A percentile compares a stretch with the other conserved stretches of the same genome.
Evolutionary conservation across 2,797 vertebrate genomes (phyloP).

Genomic region (Epinephelus malabaricus): DNA sequence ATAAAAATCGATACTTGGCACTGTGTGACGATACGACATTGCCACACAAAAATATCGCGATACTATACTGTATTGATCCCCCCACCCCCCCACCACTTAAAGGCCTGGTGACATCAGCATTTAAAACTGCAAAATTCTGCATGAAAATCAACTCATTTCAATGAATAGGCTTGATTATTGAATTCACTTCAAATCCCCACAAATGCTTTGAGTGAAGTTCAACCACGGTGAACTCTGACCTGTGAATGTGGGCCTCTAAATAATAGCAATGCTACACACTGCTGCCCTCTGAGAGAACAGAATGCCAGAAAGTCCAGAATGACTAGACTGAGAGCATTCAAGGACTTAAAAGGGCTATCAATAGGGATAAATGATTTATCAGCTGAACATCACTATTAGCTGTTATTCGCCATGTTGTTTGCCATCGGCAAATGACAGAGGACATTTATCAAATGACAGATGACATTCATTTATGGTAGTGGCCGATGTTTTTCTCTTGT

Average conservation of each 20-base stretch:
- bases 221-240: neutral
- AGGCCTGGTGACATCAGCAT: neutral
- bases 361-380: too few relatives aligned
- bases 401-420: too few relatives aligned
- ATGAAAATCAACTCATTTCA: neutral
- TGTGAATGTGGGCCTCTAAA: neutral
- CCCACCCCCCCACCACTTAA: neutral
- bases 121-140: neutral
- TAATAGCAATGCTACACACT: neutral
- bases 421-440: too few relatives aligned
- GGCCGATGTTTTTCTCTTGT: too few relatives aligned
- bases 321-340: neutral
- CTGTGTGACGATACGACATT: too few relatives aligned
- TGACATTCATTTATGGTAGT: too few relatives aligned
- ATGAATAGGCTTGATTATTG: neutral
- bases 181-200: neutral
- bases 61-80: too few relatives aligned
- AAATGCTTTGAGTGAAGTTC: neutral
- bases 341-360: neutral
- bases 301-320: neutral
- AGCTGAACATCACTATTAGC: too few relatives aligned
- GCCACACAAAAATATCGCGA: too few relatives aligned
- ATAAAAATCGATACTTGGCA: too few relatives aligned
- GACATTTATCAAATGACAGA: too few relatives aligned
- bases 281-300: too few relatives aligned